Base-by-base conservation (phyloP, 2,888 invertebrate species). In the Synanthedon formicaeformis region DNA sequence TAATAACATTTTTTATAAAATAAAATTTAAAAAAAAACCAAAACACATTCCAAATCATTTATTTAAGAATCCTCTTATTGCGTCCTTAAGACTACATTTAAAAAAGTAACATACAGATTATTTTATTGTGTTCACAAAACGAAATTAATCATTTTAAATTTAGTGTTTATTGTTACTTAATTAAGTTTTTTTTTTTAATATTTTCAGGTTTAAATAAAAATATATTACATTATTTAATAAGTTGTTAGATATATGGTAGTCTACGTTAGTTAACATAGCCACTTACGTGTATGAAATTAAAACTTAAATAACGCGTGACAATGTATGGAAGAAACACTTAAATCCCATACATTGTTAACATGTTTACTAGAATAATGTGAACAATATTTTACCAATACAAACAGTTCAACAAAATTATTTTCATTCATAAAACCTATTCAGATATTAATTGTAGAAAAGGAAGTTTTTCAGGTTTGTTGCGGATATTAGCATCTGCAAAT, bases 11-110 rank as follows among this genome's bases (percentile, higher is more conserved):
- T 34, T 34, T 34, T 34, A 10, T 34, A 10, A 6, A 34, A 34
- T 34, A 34, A 34, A 34, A 34, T 10, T 34, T 23, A 5, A 52
- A 52, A 57, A 63, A 57, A 63, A 53, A 58, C 50, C 54, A 52
- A 56, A 58, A 70, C 71, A 79, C 34, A 75, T 79, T 76, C 57
- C 55, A 71, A 77, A 78, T 81, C 66, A 71, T 77, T 83, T 78
- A 81, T 77, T 79, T 68, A 72, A 69, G 73, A 74, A 74, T 73
- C 40, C 50, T 70, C 75, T 82, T 73, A 73, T 72, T 71, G 76
- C 62, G 67, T 74, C 69, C 77, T 78, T 78, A 78, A 58, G 50
- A 50, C 13, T 50, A 50, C 23, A 18, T 52, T n/a, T 52, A 48
- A 52, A 52, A 51, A 52, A 45, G 45, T 45, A n/a, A 45, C 45